phyloP scores from a whole-genome alignment of 1,140 invertebrate species.

The Zeugodacus cucurbitae region DNA sequence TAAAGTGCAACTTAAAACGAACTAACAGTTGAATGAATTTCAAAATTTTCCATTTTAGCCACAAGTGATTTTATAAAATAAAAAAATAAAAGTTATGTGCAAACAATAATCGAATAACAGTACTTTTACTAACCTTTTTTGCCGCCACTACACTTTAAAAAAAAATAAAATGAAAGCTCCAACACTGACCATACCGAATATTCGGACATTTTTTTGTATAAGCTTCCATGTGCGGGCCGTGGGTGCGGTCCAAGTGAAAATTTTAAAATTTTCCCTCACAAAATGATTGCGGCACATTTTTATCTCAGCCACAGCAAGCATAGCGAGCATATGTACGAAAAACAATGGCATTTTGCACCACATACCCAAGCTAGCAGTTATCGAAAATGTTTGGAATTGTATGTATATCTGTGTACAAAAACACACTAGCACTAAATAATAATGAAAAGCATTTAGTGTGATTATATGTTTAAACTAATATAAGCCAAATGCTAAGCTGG shows the following conservation, averaged over 20 bases:
- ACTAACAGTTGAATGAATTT: neutral
- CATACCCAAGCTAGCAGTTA: neutral
- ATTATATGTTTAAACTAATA: slow-evolving; percentile 35
- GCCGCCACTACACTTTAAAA: too few species aligned
- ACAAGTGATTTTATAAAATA: neutral
- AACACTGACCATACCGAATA: too few species aligned
- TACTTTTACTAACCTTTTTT: neutral
- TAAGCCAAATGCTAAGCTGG: slow-evolving; percentile 27
- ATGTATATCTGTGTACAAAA: neutral
- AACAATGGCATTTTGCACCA: neutral
- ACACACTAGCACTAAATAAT: slow-evolving; percentile 10
- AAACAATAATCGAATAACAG: neutral
- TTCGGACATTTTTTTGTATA: too few species aligned
- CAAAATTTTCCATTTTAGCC: neutral
- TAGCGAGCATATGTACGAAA: neutral
- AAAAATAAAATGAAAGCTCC: too few species aligned
- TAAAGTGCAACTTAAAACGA: neutral
- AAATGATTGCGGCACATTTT: slow-evolving; percentile 28
- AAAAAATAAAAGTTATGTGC: neutral
- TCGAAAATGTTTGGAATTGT: neutral
- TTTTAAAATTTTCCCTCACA: neutral
- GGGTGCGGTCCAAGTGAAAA: neutral
- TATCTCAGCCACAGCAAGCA: slow-evolving; percentile 12
- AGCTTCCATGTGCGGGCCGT: neutral
- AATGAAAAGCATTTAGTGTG: slow-evolving; percentile 37